A percentile compares a stretch with the other conserved stretches of the same genome.
Conservation (phyloP, 2,888 invertebrate species). For the Tinea trinotella region DNA sequence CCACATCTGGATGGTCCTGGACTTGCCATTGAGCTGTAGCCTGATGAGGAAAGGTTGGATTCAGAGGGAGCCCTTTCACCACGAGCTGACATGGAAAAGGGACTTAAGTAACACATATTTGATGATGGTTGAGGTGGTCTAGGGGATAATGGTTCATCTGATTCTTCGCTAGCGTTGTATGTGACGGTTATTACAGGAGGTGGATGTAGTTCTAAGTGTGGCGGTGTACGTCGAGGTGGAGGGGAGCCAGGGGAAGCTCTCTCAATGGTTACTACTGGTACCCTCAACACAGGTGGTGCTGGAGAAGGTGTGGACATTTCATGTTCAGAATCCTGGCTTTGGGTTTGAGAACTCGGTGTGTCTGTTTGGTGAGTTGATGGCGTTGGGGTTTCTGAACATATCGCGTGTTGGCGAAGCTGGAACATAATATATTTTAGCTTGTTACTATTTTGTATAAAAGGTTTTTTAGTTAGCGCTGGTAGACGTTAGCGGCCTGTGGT, state of each 20-base stretch:
- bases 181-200: constrained; percentile 83
- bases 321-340: constrained; percentile 60
- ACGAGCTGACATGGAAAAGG: constrained; percentile 80
- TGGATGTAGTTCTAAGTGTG: constrained; percentile 76
- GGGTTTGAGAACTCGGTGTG: constrained; percentile 61
- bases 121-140: constrained; percentile 67
- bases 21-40: constrained; percentile 89
- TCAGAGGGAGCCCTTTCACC: constrained; percentile 85
- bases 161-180: constrained; percentile 83
- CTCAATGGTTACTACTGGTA: constrained; percentile 77
- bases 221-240: constrained; percentile 73
- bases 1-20: constrained; percentile 87
- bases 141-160: constrained; percentile 80
- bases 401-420: constrained; percentile 69
- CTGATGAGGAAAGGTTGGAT: constrained; percentile 87
- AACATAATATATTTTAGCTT: too few species aligned
- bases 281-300: constrained; percentile 67
- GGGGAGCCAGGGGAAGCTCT: constrained; percentile 79
- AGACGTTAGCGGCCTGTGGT: too few species aligned
- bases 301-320: constrained; percentile 57
- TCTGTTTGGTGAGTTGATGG: constrained; percentile 62
- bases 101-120: constrained; percentile 83
- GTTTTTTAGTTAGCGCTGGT: too few species aligned
- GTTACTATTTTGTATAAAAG: too few species aligned
- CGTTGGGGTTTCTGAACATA: constrained; percentile 56